Conservation (phyloP, 2,797 vertebrate species). For the Ceyx erithaca region DNA sequence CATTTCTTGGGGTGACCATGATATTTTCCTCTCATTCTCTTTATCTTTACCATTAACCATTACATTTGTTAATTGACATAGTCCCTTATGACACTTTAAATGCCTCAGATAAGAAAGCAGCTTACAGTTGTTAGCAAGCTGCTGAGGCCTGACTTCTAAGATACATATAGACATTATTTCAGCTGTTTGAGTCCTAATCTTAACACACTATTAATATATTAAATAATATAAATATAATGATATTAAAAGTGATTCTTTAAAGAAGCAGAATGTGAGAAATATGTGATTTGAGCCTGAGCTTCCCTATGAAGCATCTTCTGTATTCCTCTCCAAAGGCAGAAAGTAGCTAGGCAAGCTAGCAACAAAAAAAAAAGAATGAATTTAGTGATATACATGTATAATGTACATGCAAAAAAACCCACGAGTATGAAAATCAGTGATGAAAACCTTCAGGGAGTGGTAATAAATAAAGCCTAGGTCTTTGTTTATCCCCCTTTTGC, state of each 20-base stretch:
- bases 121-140: background rate
- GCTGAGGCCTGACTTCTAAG: background rate
- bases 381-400: background rate
- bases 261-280: background rate
- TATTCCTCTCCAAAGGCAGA: background rate
- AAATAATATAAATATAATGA: too few species aligned
- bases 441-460: background rate
- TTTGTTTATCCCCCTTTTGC: slow-evolving; percentile 8
- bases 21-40: background rate
- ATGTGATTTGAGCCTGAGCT: background rate
- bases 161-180: background rate
- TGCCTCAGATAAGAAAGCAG: background rate
- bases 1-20: background rate
- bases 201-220: background rate
- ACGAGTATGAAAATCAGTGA: background rate
- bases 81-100: background rate
- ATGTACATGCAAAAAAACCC: background rate
- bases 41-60: background rate
- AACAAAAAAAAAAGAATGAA: background rate
- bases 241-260: too few species aligned
- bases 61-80: background rate
- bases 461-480: background rate
- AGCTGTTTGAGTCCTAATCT: background rate
- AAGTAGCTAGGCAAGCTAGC: background rate
- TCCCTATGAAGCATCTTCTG: background rate